phyloP scores from a whole-genome alignment of 2,113 vertebrate genomes.

The Callopanchax toddi region DNA sequence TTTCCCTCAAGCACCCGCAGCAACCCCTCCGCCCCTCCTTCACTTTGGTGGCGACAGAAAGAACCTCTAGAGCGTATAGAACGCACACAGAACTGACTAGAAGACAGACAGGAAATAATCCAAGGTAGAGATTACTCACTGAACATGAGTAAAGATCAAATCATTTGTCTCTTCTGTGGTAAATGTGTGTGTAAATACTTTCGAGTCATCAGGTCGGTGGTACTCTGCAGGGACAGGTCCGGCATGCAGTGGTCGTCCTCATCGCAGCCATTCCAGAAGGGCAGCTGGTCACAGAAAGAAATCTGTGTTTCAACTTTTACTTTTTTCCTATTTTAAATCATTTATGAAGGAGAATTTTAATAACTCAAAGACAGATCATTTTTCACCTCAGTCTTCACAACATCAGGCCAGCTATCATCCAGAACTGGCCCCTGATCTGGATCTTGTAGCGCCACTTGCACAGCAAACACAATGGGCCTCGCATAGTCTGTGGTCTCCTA shows the following conservation, averaged over 20 bases:
- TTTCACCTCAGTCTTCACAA: constrained; percentile 84
- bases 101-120: neutral
- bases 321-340: neutral
- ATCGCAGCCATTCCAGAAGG: constrained; percentile 97
- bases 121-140: neutral
- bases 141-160: neutral
- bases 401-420: constrained; percentile 91
- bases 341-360: neutral
- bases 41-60: constrained; percentile 54
- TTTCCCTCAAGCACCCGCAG: constrained; percentile 84
- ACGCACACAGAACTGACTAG: constrained; percentile 88
- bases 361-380: neutral
- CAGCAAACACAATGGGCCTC: constrained; percentile 88
- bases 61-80: constrained; percentile 70
- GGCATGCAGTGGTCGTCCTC: constrained; percentile 95
- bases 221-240: constrained; percentile 88
- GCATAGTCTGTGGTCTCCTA: constrained; percentile 95
- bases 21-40: constrained; percentile 39
- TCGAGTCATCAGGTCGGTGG: constrained; percentile 86
- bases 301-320: neutral
- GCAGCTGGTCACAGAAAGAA: constrained; percentile 79
- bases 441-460: constrained; percentile 84
- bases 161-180: neutral
- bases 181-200: constrained; percentile 79
- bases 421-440: constrained; percentile 81